Evolutionary conservation across 2,113 vertebrate species (phyloP).

Genomic region (Catagonus wagneri): DNA sequence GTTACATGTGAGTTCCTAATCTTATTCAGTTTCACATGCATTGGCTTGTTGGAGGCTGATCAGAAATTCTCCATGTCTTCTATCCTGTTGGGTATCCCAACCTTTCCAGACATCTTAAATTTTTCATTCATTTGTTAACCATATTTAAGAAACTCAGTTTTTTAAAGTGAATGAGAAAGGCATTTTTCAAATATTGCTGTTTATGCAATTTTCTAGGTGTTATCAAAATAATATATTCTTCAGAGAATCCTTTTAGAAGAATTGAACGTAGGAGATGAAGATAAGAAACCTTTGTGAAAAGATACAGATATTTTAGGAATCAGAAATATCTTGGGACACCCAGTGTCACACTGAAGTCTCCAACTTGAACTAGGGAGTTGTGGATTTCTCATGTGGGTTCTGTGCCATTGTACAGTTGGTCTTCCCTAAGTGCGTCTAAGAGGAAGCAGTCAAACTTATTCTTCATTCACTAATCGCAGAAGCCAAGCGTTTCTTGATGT

Average conservation of each 20-base stretch:
- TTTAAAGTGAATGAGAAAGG: neutral
- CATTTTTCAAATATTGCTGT: constrained; percentile 32
- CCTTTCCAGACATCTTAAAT: constrained; percentile 59
- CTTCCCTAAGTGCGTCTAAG: neutral
- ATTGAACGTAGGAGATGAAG: neutral
- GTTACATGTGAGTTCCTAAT: constrained; percentile 67
- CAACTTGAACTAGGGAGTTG: neutral
- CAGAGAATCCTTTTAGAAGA: constrained; percentile 16
- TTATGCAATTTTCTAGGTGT: neutral
- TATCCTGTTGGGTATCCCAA: neutral
- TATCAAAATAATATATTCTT: constrained; percentile 27
- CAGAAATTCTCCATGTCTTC: constrained; percentile 66
- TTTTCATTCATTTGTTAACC: constrained; percentile 74
- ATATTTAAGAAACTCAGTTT: constrained; percentile 52
- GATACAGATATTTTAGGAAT: constrained; percentile 5
- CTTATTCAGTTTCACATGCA: constrained; percentile 67
- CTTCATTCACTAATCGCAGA: neutral
- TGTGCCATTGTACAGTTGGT: neutral
- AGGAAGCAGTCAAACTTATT: neutral
- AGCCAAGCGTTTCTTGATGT: neutral
- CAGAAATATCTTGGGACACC: neutral
- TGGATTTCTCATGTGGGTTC: neutral
- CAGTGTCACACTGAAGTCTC: neutral
- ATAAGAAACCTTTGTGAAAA: constrained; percentile 44
- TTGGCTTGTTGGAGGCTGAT: constrained; percentile 47